Percentiles rank a stretch among this genome's conserved stretches.
Evolutionary conservation across 2,113 vertebrate genomes (phyloP).

Genomic region (Pipa parva): DNA sequence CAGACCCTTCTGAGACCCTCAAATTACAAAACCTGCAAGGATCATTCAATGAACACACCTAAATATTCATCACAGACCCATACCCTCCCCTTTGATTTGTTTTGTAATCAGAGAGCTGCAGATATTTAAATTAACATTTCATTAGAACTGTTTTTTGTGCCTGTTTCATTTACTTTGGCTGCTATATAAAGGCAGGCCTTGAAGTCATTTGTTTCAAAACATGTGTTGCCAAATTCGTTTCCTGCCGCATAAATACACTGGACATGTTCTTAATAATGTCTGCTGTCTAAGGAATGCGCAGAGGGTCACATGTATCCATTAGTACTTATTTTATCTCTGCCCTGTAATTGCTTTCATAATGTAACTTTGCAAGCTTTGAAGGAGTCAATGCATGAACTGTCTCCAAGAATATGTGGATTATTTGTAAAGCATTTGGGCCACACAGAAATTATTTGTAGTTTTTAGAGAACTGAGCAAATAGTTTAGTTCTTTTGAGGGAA

Average conservation of each 20-base stretch:
- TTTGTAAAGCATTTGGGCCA: neutral
- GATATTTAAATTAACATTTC: conserved; percentile 1
- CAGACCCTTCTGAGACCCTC: neutral
- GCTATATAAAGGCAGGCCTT: neutral
- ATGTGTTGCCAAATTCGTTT: neutral
- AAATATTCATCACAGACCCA: neutral
- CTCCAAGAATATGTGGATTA: neutral
- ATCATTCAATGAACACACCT: conserved; percentile 7
- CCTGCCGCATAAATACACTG: conserved; percentile 1
- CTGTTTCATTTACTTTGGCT: neutral
- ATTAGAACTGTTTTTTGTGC: neutral
- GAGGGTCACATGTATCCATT: neutral
- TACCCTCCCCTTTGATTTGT: neutral
- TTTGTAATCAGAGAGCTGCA: neutral
- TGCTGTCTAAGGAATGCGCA: neutral
- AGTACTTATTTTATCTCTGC: neutral
- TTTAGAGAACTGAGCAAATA: too few species aligned
- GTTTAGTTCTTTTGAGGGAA: too few species aligned
- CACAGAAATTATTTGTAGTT: neutral
- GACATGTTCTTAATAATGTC: neutral
- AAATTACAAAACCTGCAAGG: neutral
- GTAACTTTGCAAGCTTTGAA: neutral
- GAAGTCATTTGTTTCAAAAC: neutral
- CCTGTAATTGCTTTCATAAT: neutral
- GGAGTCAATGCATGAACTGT: neutral